Base-by-base conservation (phyloP, 37 sponge, comb jelly and placozoan genomes). In the Ianthella basta region DNA sequence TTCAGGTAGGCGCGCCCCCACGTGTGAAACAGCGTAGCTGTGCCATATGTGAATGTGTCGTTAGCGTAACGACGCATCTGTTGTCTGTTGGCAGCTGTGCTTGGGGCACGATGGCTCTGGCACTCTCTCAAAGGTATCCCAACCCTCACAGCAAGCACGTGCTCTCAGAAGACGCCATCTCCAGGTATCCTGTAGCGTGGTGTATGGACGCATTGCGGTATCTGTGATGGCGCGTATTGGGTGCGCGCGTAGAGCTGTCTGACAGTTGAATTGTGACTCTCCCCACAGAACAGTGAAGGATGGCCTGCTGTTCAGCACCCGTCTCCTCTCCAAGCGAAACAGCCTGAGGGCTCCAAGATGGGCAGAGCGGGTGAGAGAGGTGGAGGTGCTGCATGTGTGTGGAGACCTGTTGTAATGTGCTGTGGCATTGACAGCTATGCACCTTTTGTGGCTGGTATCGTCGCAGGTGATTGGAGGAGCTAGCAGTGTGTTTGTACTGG, bases 71-170 rank as follows among this genome's bases (percentile, higher is more conserved):
- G n/a, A n/a, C n/a, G n/a, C n/a, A n/a, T n/a, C n/a, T n/a, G n/a
- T n/a, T n/a, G n/a, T 53, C 50, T 34, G 23, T 39, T 20, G 72
- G 27, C 60, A 94, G 95, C 75, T 38, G 72, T 15, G 65, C 84
- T 5, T 96, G 96, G 96, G 87, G 86, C 2, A 60, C 85, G 15
- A 82, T 92, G 53, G 91, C 87, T 3, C 82, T 84, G 34, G 94
- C 91, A 6, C 77, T 93, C 19, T 96, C 91, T 91, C 69, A 73
- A 57, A 80, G 94, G 14, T 96, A 96, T 60, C 96, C 96, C 27
- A 96, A 96, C 60, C 96, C 96, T 8, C 84, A 86, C 83, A 96
- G 94, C 80, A 90, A 87, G 37, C 96, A 96, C 86, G 96, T 96
- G 27, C 85, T 92, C 6, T 89, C 94, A 34, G 96, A 96, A 34